A percentile compares a stretch with the other conserved stretches of the same genome.
phyloP scores from a whole-genome alignment of 2,113 vertebrate genomes.

The Daphoenositta chrysoptera region DNA sequence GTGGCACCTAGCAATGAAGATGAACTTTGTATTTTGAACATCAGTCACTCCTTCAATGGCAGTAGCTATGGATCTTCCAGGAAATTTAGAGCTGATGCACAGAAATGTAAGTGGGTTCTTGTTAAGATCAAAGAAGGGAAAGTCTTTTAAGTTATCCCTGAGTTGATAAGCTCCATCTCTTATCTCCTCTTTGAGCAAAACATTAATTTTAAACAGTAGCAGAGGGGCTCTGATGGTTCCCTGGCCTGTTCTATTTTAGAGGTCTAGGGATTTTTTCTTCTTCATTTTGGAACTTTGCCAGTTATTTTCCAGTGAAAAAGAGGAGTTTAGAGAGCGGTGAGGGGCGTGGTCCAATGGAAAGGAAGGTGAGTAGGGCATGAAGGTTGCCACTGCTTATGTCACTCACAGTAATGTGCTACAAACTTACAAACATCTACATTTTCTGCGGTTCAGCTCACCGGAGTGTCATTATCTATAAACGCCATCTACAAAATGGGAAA shows the following conservation, averaged over 20 bases:
- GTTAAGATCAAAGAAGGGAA: not conserved
- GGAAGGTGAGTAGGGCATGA: not conserved
- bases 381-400: not conserved
- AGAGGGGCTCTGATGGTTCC: not conserved
- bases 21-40: not conserved
- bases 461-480: not conserved
- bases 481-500: not conserved
- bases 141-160: not conserved
- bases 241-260: not conserved
- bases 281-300: not conserved
- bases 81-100: not conserved
- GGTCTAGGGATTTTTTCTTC: not conserved
- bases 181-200: not conserved
- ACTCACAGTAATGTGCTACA: not conserved
- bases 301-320: not conserved
- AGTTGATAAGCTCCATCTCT: not conserved
- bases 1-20: not conserved
- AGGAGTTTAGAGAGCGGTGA: not conserved
- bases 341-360: not conserved
- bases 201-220: not conserved
- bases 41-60: not conserved
- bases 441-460: not conserved
- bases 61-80: not conserved
- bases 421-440: not conserved
- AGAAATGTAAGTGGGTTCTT: not conserved